These are phyloP conservation scores for Corythornis madagascariensis DNA, from an alignment of 2,113 vertebrate species.

Conservation along the genomic window DNA sequence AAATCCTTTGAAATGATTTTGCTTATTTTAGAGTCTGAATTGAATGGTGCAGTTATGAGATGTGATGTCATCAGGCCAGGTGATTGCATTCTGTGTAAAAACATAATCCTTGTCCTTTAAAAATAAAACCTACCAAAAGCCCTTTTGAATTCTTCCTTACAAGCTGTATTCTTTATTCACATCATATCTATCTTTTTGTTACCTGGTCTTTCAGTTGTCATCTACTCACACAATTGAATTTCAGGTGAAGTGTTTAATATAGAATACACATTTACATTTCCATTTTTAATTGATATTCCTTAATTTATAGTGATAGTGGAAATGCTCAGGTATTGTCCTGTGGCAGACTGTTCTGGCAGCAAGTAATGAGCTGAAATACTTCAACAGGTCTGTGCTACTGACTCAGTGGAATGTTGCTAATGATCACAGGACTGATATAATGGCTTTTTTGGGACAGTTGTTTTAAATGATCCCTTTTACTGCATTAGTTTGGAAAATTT, in stretches of 20 bases:
- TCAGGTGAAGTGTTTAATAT: background rate
- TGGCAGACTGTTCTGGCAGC: background rate
- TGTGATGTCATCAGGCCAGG: background rate
- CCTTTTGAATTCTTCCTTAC: background rate
- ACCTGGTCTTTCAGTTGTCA: background rate
- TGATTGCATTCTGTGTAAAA: background rate
- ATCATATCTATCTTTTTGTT: background rate
- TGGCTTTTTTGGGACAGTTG: background rate
- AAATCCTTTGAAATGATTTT: constrained; percentile 1
- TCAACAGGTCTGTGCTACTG: background rate
- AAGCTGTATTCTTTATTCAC: background rate
- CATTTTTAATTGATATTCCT: background rate
- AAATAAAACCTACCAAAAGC: background rate
- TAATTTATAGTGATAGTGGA: background rate
- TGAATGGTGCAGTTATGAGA: background rate
- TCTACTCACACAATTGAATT: background rate
- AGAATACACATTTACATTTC: background rate
- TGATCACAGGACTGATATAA: background rate
- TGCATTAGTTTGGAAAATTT: background rate
- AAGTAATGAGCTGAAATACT: background rate
- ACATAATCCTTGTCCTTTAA: background rate
- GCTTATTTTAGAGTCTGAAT: background rate
- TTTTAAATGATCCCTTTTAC: background rate
- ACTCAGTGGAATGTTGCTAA: background rate
- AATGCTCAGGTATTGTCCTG: background rate